Evolutionary conservation across 2,113 vertebrate genomes (phyloP).

Genomic region (Hylia prasina): DNA sequence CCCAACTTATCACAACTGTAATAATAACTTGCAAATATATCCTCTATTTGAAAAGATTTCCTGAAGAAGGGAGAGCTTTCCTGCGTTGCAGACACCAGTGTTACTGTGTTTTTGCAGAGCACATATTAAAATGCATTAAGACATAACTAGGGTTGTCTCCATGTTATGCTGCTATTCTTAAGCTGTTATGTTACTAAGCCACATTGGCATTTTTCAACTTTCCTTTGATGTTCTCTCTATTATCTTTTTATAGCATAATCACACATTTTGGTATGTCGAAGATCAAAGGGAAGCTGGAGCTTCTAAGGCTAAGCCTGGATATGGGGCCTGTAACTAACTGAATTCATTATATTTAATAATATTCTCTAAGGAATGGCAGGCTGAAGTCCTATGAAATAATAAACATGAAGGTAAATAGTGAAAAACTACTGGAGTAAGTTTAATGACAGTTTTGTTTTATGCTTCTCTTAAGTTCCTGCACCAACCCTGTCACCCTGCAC

Average conservation of each 20-base stretch:
- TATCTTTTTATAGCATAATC: slow-evolving; percentile 71
- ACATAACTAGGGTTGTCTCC: slow-evolving; percentile 65
- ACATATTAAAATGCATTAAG: slow-evolving; percentile 70
- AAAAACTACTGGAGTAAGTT: slow-evolving; percentile 56
- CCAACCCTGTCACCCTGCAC: neutral
- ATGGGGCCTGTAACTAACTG: slow-evolving; percentile 64
- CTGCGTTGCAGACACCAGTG: neutral
- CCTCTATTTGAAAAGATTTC: neutral
- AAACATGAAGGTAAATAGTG: slow-evolving; percentile 70
- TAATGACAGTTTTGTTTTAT: slow-evolving; percentile 45
- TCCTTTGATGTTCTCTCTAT: slow-evolving; percentile 65
- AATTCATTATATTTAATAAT: slow-evolving; percentile 75
- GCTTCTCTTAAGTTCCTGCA: neutral
- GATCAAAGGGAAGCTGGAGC: slow-evolving; percentile 68
- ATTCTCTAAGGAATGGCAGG: slow-evolving; percentile 62
- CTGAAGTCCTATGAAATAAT: slow-evolving; percentile 66
- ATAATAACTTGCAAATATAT: neutral
- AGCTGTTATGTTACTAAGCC: slow-evolving; percentile 68
- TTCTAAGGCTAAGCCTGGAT: slow-evolving; percentile 66
- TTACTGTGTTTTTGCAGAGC: slow-evolving; percentile 13
- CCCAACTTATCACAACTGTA: neutral
- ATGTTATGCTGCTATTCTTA: slow-evolving; percentile 66
- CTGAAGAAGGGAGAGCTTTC: neutral
- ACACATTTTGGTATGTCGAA: slow-evolving; percentile 69
- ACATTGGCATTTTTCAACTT: slow-evolving; percentile 53